Evolutionary conservation across 2,797 vertebrate genomes (phyloP).

Genomic region (Rhinoraja longicauda): DNA sequence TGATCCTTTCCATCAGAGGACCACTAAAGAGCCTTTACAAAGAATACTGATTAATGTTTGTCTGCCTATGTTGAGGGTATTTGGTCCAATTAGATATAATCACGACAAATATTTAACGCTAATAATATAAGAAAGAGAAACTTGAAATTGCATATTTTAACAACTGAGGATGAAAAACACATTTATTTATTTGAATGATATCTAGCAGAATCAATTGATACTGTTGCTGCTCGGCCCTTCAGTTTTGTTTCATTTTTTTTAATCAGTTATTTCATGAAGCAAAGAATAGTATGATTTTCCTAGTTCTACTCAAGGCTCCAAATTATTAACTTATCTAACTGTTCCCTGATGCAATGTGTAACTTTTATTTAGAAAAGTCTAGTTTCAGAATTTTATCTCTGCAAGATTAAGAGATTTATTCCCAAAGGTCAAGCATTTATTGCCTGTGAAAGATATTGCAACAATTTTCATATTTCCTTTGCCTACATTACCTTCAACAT

Average conservation of each 20-base stretch:
- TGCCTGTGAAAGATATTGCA: neutral
- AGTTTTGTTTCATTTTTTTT: neutral
- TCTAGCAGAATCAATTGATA: neutral
- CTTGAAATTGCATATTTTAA: neutral
- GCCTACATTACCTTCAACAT: neutral
- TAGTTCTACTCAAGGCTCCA: neutral
- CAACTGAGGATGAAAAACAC: neutral
- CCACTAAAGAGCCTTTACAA: neutral
- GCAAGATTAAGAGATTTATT: neutral
- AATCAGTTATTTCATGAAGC: neutral
- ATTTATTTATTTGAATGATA: neutral
- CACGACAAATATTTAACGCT: neutral
- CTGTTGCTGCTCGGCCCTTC: neutral
- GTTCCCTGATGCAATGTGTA: neutral
- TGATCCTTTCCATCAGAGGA: neutral
- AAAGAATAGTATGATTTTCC: neutral
- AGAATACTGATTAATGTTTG: neutral
- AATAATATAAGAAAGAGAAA: neutral
- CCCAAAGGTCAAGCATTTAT: neutral
- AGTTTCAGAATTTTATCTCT: neutral
- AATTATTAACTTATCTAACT: neutral
- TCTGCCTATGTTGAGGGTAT: neutral
- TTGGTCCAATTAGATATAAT: neutral
- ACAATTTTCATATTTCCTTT: neutral
- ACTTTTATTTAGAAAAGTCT: no score